Evolutionary conservation across 2,797 vertebrate genomes (phyloP).

Genomic region (Pantherophis alleghaniensis): DNA sequence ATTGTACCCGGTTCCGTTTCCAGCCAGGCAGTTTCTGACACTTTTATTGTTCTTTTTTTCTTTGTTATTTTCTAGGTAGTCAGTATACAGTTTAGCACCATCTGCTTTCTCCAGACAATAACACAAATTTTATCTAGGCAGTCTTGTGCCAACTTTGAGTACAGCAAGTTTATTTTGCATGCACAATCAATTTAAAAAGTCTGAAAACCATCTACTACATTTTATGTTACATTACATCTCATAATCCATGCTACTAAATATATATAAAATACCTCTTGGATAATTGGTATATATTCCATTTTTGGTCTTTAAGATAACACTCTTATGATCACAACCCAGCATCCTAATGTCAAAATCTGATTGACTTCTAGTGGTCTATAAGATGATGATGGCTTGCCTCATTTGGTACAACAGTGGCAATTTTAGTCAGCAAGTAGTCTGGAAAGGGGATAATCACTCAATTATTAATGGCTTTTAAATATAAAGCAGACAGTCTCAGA

Average conservation of each 20-base stretch:
- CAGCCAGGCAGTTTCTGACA: not conserved
- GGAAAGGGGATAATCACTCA: not conserved
- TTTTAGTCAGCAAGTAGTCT: not conserved
- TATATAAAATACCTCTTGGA: not conserved
- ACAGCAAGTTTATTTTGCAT: not conserved
- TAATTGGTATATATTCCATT: not conserved
- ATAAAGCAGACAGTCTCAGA: not conserved
- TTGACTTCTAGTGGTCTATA: not conserved
- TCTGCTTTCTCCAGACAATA: not conserved
- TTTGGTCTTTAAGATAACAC: not conserved
- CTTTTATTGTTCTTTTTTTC: not conserved
- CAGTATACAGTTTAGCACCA: not conserved
- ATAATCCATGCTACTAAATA: not conserved
- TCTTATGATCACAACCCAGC: not conserved
- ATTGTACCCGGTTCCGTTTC: not conserved
- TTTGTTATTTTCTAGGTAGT: conserved; percentile 13
- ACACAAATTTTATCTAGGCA: not conserved
- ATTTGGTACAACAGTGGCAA: not conserved
- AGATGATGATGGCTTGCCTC: not conserved
- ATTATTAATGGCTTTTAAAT: not conserved
- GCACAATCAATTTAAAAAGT: not conserved
- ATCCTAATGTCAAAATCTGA: not conserved
- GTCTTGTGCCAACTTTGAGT: not conserved
- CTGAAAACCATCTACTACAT: not conserved
- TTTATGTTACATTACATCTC: not conserved